phyloP scores from a whole-genome alignment of 2,797 vertebrate genomes.

The Enteromius argenteus region DNA sequence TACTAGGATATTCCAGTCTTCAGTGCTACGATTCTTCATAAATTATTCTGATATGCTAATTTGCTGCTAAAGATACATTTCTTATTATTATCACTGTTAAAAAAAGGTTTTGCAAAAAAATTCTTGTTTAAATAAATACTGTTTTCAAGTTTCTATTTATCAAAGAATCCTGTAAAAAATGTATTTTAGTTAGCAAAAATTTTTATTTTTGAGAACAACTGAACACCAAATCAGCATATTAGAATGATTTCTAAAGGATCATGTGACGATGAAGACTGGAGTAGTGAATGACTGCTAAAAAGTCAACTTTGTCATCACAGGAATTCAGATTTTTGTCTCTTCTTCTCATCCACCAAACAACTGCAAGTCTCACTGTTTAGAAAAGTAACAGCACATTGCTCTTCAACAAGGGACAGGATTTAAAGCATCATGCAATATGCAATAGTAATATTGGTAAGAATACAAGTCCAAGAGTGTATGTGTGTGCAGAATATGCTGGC shows the following conservation, averaged over 20 bases:
- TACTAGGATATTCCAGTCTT: not conserved
- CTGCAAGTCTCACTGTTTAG: not conserved
- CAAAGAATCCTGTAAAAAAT: not conserved
- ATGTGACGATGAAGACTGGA: not conserved
- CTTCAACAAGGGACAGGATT: not conserved
- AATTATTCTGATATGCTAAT: not conserved
- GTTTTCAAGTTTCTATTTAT: not conserved
- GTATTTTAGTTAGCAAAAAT: not conserved
- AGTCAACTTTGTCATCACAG: not conserved
- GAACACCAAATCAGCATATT: not conserved
- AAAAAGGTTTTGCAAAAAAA: not conserved
- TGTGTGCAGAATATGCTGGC: not conserved
- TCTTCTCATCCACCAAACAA: not conserved
- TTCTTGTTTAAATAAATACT: not conserved
- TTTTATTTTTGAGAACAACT: not conserved
- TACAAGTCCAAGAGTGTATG: not conserved
- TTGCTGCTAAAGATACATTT: not conserved
- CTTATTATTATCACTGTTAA: not conserved
- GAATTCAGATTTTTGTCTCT: not conserved
- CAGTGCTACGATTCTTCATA: not conserved
- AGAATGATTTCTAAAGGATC: not conserved
- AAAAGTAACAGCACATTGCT: not conserved
- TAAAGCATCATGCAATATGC: not conserved
- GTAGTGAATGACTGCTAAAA: not conserved
- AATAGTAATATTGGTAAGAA: not conserved